Evolutionary conservation across 1,140 invertebrate genomes (phyloP).

Genomic region (Pseudoatta argentina): DNA sequence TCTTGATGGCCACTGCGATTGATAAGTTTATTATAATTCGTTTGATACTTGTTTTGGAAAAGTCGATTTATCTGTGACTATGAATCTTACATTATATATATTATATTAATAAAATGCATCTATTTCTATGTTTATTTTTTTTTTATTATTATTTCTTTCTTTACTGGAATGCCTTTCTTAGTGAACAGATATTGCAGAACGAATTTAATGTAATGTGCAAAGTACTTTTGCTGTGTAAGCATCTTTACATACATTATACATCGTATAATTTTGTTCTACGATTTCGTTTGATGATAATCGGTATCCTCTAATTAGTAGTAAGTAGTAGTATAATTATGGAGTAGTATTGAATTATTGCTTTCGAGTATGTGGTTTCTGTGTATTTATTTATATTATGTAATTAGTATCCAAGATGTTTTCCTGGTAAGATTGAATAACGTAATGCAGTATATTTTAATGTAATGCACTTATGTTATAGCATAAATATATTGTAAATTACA

Average conservation of each 20-base stretch:
- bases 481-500: background rate
- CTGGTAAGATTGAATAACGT: constrained; percentile 20
- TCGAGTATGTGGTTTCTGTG: background rate
- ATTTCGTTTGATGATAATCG: background rate
- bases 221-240: constrained; percentile 35
- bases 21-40: constrained; percentile 52
- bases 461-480: background rate
- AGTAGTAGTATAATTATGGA: background rate
- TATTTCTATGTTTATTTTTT: background rate
- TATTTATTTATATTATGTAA: constrained; percentile 39
- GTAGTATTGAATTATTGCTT: background rate
- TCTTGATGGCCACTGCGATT: constrained; percentile 26
- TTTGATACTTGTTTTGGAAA: constrained; percentile 26
- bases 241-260: constrained; percentile 21
- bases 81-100: constrained; percentile 6
- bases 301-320: background rate
- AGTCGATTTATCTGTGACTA: background rate
- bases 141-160: background rate
- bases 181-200: constrained; percentile 14
- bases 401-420: constrained; percentile 12
- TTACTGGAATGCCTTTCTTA: constrained; percentile 1
- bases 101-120: constrained; percentile 13
- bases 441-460: background rate
- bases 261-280: background rate
- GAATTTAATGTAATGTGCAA: constrained; percentile 9